Conservation (phyloP, 2,113 vertebrate genomes). For the Cyanoramphus novaezelandiae region DNA sequence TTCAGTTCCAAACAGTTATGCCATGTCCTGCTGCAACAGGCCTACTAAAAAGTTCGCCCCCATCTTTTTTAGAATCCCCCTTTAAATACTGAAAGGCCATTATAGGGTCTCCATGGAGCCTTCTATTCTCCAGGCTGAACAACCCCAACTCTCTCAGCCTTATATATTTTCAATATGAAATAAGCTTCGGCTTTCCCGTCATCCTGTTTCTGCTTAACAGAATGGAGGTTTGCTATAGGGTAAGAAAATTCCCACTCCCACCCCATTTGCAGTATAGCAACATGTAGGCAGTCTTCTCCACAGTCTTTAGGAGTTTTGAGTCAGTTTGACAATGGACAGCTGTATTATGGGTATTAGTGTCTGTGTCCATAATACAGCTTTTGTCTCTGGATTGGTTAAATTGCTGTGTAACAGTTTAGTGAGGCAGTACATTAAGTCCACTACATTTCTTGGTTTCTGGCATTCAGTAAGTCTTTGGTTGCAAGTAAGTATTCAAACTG, state of each 20-base stretch:
- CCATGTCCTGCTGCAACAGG: background rate
- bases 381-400: conserved; percentile 7
- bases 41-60: background rate
- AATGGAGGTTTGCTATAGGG: background rate
- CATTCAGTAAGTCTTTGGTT: background rate
- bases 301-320: background rate
- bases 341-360: background rate
- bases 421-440: background rate
- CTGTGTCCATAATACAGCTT: background rate
- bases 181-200: background rate
- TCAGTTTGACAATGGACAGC: background rate
- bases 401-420: background rate
- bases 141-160: background rate
- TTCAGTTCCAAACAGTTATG: background rate
- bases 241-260: background rate
- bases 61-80: background rate
- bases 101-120: background rate
- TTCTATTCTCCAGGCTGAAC: background rate
- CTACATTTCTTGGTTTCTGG: background rate
- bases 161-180: background rate
- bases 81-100: background rate
- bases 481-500: background rate
- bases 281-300: background rate
- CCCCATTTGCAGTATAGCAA: background rate
- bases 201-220: background rate